Percentiles rank a stretch among this genome's conserved stretches.
phyloP scores from a whole-genome alignment of 2,888 invertebrate genomes.

The Dioctria linearis region DNA sequence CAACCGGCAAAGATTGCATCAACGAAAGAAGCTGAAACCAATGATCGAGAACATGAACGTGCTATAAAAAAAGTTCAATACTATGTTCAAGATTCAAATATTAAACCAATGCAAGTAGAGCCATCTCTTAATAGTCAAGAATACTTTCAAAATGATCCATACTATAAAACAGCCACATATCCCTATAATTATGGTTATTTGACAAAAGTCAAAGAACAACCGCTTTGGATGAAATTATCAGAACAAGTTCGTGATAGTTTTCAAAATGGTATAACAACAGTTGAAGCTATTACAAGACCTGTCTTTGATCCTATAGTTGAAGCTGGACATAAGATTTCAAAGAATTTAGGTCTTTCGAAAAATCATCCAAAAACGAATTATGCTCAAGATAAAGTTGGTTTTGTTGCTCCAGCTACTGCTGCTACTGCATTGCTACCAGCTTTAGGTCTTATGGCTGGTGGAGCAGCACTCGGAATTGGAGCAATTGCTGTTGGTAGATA shows the following conservation, averaged over 20 bases:
- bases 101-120: conserved; percentile 21
- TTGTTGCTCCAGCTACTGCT: conserved; percentile 71
- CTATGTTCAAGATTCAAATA: conserved; percentile 65
- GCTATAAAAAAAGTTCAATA: conserved; percentile 60
- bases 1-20: conserved; percentile 79
- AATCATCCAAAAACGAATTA: conserved; percentile 67
- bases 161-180: conserved; percentile 72
- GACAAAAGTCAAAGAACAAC: conserved; percentile 75
- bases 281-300: conserved; percentile 72
- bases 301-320: conserved; percentile 83
- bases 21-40: conserved; percentile 59
- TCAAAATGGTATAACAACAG: conserved; percentile 79
- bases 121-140: conserved; percentile 65
- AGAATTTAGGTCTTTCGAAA: conserved; percentile 79
- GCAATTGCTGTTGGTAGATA: conserved; percentile 84
- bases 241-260: conserved; percentile 82
- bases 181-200: conserved; percentile 77
- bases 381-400: conserved; percentile 79
- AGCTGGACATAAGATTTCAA: conserved; percentile 84
- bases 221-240: conserved; percentile 82
- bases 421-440: conserved; percentile 82
- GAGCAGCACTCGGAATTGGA: conserved; percentile 85
- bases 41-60: conserved; percentile 58
- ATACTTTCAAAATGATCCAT: conserved; percentile 69
- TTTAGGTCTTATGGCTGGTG: conserved; percentile 84